Evolutionary conservation across 1,140 invertebrate species (phyloP).

Genomic region (Leguminivora glycinivorella): DNA sequence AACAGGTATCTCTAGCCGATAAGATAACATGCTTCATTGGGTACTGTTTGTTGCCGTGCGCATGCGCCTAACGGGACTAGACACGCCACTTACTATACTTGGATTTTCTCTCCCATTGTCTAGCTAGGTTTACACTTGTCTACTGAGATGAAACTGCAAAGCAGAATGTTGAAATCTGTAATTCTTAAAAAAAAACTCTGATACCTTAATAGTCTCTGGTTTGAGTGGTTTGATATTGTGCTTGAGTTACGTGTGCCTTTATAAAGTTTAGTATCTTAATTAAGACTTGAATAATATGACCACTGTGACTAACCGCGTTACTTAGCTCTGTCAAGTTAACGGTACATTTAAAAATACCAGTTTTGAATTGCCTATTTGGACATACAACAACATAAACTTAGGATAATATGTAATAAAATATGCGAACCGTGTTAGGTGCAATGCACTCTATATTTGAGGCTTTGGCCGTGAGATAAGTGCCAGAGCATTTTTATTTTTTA

Average conservation of each 20-base stretch:
- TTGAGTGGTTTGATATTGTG: background rate
- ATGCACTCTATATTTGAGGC: constrained; percentile 24
- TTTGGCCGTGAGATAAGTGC: constrained; percentile 27
- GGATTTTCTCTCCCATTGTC: constrained; percentile 24
- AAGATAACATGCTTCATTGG: constrained; percentile 44
- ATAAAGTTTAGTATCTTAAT: background rate
- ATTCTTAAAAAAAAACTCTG: background rate
- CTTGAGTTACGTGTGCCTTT: background rate
- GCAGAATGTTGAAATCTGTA: too few species aligned
- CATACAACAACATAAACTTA: constrained; percentile 19
- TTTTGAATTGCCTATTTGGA: constrained; percentile 26
- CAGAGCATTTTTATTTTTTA: constrained; percentile 13
- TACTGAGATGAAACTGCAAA: background rate
- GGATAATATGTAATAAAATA: constrained; percentile 28
- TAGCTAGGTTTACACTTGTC: constrained; percentile 16
- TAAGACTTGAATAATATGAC: constrained; percentile 15
- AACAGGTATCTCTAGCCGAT: constrained; percentile 33
- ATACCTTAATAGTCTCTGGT: background rate
- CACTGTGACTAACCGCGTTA: constrained; percentile 6
- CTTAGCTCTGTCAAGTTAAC: constrained; percentile 15
- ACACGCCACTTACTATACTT: constrained; percentile 22
- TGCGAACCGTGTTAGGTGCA: constrained; percentile 19
- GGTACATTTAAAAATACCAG: constrained; percentile 12
- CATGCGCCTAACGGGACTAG: constrained; percentile 17
- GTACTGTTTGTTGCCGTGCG: constrained; percentile 1